phyloP scores from a whole-genome alignment of 2,797 vertebrate genomes.

The Rhinella marina region DNA sequence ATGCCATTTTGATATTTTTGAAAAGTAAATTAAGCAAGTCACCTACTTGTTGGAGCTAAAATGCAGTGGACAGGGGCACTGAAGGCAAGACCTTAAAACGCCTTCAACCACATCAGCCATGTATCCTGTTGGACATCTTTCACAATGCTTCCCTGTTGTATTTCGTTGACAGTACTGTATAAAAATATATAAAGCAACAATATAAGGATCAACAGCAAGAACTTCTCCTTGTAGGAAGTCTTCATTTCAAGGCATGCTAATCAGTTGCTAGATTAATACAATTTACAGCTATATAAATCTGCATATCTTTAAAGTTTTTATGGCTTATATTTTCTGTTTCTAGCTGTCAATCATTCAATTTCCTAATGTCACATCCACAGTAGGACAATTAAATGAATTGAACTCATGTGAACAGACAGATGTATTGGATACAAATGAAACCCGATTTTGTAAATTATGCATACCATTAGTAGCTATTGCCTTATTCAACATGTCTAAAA shows the following conservation, averaged over 20 bases:
- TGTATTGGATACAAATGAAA: not conserved
- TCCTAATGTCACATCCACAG: not conserved
- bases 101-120: conserved; percentile 70
- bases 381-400: not conserved
- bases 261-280: not conserved
- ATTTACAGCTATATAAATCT: not conserved
- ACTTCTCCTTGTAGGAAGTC: too few species aligned
- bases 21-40: not conserved
- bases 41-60: conserved; percentile 78
- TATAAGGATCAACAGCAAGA: not conserved
- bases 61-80: conserved; percentile 89
- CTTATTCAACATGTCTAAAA: not conserved
- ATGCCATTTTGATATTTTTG: not conserved
- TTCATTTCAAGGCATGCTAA: not conserved
- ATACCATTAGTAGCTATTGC: not conserved
- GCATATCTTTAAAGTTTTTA: not conserved
- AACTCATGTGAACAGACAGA: not conserved
- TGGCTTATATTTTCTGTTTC: not conserved
- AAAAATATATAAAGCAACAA: conserved; percentile 43
- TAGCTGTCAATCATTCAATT: not conserved
- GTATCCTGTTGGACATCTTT: conserved; percentile 85
- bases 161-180: conserved; percentile 86
- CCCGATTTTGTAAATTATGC: not conserved
- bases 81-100: conserved; percentile 76
- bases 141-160: conserved; percentile 89